phyloP scores from a whole-genome alignment of 2,113 vertebrate species.

The Caracal caracal region DNA sequence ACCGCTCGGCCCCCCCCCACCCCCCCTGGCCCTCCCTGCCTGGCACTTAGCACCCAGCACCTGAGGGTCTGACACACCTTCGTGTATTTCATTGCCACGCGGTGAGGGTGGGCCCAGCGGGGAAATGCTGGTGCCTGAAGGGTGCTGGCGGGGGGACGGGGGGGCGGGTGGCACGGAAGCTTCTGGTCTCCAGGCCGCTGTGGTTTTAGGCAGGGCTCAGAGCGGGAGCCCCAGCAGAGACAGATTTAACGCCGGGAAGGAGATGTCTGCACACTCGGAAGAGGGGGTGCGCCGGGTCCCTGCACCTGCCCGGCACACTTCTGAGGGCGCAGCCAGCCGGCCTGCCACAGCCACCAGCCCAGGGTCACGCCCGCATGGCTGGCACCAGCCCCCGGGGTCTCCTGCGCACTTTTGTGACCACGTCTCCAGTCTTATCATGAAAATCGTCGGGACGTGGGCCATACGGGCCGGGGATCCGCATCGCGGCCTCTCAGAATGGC shows the following conservation, averaged over 20 bases:
- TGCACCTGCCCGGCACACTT: too few species aligned
- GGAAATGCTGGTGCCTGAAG: accelerated
- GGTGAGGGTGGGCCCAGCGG: not conserved
- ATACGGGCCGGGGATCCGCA: accelerated
- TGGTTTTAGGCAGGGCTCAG: not conserved
- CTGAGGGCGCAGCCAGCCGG: not conserved
- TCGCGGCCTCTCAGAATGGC: accelerated
- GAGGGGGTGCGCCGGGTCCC: not conserved
- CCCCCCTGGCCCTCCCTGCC: too few species aligned
- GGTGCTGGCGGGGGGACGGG: too few species aligned
- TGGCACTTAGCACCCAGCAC: not conserved
- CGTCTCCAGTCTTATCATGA: too few species aligned
- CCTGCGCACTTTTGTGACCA: accelerated
- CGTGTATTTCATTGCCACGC: too few species aligned
- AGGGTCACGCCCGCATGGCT: not conserved
- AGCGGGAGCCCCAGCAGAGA: not conserved
- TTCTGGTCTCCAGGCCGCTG: not conserved
- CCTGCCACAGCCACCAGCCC: not conserved
- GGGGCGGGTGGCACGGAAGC: accelerated
- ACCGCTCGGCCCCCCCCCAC: not conserved
- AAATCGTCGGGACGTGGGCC: accelerated
- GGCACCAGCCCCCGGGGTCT: not conserved
- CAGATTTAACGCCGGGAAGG: not conserved
- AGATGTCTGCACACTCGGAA: not conserved
- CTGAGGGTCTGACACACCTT: accelerated